These are phyloP conservation scores for Chamaetylas fuelleborni DNA, from an alignment of 2,113 vertebrate genomes.

Conservation along the genomic window DNA sequence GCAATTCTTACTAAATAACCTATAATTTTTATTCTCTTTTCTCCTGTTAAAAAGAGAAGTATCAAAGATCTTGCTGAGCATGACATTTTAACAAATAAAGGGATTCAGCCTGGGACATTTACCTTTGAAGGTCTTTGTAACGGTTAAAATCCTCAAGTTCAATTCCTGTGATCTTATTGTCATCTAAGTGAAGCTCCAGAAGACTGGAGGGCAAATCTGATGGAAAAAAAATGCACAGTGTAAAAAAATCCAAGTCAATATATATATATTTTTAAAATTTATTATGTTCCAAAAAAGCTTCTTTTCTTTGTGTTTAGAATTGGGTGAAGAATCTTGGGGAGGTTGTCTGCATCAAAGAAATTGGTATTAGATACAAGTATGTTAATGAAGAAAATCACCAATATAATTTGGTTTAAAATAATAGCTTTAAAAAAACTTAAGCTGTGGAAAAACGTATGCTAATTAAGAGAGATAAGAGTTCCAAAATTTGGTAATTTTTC, in stretches of 20 bases:
- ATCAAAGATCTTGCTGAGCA: not conserved
- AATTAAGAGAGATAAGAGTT: not conserved
- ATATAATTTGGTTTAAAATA: not conserved
- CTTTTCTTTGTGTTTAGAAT: not conserved
- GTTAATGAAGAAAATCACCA: not conserved
- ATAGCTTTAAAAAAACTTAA: not conserved
- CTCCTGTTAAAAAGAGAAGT: not conserved
- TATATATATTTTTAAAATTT: not conserved
- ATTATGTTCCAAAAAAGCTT: not conserved
- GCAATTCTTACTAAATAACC: not conserved
- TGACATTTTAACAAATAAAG: not conserved
- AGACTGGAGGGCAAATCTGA: constrained; percentile 85
- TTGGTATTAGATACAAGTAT: not conserved
- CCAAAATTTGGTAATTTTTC: not conserved
- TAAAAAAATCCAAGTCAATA: not conserved
- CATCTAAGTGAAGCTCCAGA: constrained; percentile 90
- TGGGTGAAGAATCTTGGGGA: not conserved
- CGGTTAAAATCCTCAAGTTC: constrained; percentile 92
- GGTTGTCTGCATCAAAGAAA: not conserved
- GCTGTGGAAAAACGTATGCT: not conserved
- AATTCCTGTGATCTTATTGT: constrained; percentile 90
- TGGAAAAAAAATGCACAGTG: not conserved
- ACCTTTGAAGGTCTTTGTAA: constrained; percentile 93
- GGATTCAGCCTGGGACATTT: not conserved
- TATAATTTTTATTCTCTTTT: not conserved